Base-by-base conservation (phyloP, 2,797 vertebrate genomes). In the Sebastolobus altivelis region DNA sequence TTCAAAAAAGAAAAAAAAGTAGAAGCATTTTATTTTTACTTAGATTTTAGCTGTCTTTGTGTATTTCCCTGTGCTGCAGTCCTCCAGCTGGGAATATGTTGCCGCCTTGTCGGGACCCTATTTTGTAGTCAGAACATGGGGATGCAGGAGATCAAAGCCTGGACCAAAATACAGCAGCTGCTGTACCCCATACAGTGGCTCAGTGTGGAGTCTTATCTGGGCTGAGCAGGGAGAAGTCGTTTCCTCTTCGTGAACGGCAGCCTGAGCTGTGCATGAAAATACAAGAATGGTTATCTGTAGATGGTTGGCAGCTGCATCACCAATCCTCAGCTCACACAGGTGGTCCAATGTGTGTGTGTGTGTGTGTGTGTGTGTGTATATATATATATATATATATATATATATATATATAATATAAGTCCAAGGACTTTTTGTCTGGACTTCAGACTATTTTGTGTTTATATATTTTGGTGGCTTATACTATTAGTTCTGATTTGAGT, bases 111-210 rank as follows among this genome's bases (percentile, higher is more conserved):
- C 63, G 40, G 58, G 68, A 40, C 52, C 67, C 77, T 81, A 31
- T 80, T 86, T 80, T 67, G 71, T 40, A 80, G 82, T 87, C 84
- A 67, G 78, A n/a, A 59, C 72, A 77, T 60, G 76, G 20, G 74
- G 72, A 73, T 59, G 73, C 22, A 49, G 77, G 12, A 82, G 75
- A 82, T 89, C 84, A 88, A 89, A 91, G 80, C 37, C 67, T 40
- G 70, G 37, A 67, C 71, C 25, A 10, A 43, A 62, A 67, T 20
- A 8, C 61, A 67, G 37, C 54, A 52, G 55, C 67, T 58, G 49
- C 66, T 68, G 59, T 49, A 46, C 46, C 75, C 43, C 40, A 18
- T 31, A 13, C 46, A 5, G 65, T 0, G 72, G 37, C 75, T 70
- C 66, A 29, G 66, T 8, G 61, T 40, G 65, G 55, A 2, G 55